Evolutionary conservation across 1,140 invertebrate genomes (phyloP).

Genomic region (Contarinia nasturtii): DNA sequence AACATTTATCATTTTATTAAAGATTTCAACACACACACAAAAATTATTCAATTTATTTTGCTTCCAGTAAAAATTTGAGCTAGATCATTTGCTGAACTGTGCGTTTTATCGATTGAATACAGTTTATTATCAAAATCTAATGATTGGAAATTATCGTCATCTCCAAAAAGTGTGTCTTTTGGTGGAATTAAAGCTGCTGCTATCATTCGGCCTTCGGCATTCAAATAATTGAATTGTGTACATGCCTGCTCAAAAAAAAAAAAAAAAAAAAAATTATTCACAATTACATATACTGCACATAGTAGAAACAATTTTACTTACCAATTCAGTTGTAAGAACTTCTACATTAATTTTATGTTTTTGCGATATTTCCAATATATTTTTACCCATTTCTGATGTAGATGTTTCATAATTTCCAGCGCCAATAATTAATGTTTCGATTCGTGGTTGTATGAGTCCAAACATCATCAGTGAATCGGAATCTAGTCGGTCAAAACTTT

Average conservation of each 20-base stretch:
- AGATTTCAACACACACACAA: too few species aligned
- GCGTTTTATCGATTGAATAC: constrained; percentile 17
- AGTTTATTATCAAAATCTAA: constrained; percentile 26
- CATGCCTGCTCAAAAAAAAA: constrained; percentile 36
- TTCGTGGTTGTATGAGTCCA: constrained; percentile 55
- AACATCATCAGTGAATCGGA: constrained; percentile 60
- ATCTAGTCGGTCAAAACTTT: constrained; percentile 42
- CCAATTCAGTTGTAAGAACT: constrained; percentile 43
- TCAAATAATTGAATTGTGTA: constrained; percentile 68
- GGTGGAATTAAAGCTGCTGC: constrained; percentile 65
- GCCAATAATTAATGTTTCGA: constrained; percentile 69
- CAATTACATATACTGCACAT: background rate
- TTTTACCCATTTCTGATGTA: constrained; percentile 18
- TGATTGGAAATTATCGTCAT: constrained; percentile 26
- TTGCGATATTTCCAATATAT: constrained; percentile 30
- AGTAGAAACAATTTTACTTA: background rate
- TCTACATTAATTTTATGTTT: constrained; percentile 44
- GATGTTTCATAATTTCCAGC: constrained; percentile 35
- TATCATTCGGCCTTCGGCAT: constrained; percentile 50
- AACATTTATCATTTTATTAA: too few species aligned
- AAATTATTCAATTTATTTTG: too few species aligned
- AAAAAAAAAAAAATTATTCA: background rate
- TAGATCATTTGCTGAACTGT: too few species aligned
- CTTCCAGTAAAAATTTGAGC: too few species aligned
- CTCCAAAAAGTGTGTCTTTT: constrained; percentile 18